Evolutionary conservation across 2,797 vertebrate species (phyloP).

Genomic region (Schizopygopsis malacanthus): DNA sequence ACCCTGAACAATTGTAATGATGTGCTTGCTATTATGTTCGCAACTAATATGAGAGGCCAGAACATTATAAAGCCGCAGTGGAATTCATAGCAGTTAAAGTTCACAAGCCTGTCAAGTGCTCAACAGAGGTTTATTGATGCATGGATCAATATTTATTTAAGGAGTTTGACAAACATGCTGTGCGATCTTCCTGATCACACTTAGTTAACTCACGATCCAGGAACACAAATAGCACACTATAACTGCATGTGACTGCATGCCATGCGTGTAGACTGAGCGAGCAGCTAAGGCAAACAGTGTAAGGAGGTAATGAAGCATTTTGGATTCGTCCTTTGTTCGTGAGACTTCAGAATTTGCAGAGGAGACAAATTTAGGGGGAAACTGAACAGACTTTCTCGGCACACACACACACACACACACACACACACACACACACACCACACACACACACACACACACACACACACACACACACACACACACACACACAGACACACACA

Average conservation of each 20-base stretch:
- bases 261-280: neutral
- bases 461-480: constrained; percentile 18
- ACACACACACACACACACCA: constrained; percentile 14
- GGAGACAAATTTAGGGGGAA: constrained; percentile 31
- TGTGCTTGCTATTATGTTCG: neutral
- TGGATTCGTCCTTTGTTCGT: constrained; percentile 1
- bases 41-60: neutral
- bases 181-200: neutral
- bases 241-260: neutral
- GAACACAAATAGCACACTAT: neutral
- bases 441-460: constrained; percentile 6
- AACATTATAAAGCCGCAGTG: neutral
- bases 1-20: neutral
- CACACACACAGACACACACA: constrained; percentile 15
- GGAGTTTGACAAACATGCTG: constrained; percentile 23
- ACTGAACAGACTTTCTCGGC: constrained; percentile 24
- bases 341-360: constrained; percentile 42
- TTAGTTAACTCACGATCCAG: neutral
- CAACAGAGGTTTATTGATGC: neutral
- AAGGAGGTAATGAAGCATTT: constrained; percentile 40
- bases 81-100: neutral
- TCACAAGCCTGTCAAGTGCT: neutral
- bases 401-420: constrained; percentile 15
- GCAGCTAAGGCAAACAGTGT: neutral
- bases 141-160: constrained; percentile 31